Evolutionary conservation across 53 echinoderm and acorn worm species (phyloP), one percentile per base, ranked within the genome.

Genomic region (Paracentrotus lividus): DNA sequence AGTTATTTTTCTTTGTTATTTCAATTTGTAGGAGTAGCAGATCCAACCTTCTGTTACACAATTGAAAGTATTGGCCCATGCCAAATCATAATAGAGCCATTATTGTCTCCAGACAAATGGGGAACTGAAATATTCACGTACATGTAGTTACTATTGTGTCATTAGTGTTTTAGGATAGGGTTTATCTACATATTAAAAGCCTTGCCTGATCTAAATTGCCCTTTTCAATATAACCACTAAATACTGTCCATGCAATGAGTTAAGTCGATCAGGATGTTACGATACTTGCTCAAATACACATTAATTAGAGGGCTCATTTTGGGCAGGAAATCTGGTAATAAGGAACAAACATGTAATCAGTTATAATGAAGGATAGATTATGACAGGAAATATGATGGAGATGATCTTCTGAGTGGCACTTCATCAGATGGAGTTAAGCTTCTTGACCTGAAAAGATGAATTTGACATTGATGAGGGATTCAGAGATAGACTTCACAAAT

Each of bases 261-360:
- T 81, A 77, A 81, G 47, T 81, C 13, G 47, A 81, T 81, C 47
- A 81, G 45, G 81, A 81, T 45, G 47, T 47, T 45, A 81, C 24
- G 45, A 81, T n/a, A 42, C 0, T 76, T 42, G 42, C 42, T 20
- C 76, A 76, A 76, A 76, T 42, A 42, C 20, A 75, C 75, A 38
- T 38, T 75, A 40, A 75, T 75, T 36, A 76, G 18, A 76, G 42
- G 40, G 42, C 76, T 76, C 76, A 76, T 64, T 76, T 42, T 47
- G 26, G 81, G 49, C 81, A 81, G 81, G 81, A 81, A 81, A 81
- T 81, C 24, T 44, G 2, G 81, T 45, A 47, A 81, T n/a, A n/a
- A 49, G 12, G 45, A 27, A n/a, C 44, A 44, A 77, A 26, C 10
- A 81, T 81, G n/a, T 81, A 47, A 49, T 81, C 81, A 47, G 44